Conservation (phyloP, 2,113 vertebrate species). For the Caranx ignobilis region DNA sequence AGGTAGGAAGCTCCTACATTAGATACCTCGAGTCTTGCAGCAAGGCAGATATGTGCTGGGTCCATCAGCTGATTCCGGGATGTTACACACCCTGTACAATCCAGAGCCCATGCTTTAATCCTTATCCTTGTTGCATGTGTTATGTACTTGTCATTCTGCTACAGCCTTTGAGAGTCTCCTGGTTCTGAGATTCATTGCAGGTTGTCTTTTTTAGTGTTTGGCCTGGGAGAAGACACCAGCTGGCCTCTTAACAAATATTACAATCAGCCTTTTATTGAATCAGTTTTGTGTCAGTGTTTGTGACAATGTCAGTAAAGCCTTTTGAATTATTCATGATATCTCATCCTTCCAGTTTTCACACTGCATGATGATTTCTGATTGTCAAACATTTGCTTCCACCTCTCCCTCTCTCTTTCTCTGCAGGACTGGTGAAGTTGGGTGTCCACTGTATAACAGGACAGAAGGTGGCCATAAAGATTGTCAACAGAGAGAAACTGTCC, state of each 20-base stretch:
- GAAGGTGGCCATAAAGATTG: constrained; percentile 98
- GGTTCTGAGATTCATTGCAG: neutral
- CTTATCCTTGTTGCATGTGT: constrained; percentile 8
- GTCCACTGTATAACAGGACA: constrained; percentile 96
- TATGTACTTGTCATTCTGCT: constrained; percentile 16
- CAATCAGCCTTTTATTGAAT: neutral
- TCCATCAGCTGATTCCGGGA: constrained; percentile 13
- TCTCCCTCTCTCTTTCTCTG: constrained; percentile 16
- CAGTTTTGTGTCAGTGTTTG: constrained; percentile 40
- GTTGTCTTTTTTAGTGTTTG: neutral
- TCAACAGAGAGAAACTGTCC: constrained; percentile 97
- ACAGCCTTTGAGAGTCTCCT: neutral
- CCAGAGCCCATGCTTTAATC: constrained; percentile 28
- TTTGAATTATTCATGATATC: constrained; percentile 70
- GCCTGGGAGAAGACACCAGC: neutral
- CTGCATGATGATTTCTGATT: constrained; percentile 53
- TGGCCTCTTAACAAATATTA: neutral
- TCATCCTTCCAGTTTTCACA: constrained; percentile 61
- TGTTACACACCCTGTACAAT: neutral
- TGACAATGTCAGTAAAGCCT: constrained; percentile 57
- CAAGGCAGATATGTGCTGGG: neutral
- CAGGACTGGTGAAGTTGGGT: constrained; percentile 94
- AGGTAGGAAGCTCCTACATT: constrained; percentile 71
- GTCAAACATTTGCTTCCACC: constrained; percentile 33
- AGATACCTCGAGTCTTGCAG: neutral